Conservation (phyloP, 92 coral and sea anemone species). For the Scolanthus callimorphus region DNA sequence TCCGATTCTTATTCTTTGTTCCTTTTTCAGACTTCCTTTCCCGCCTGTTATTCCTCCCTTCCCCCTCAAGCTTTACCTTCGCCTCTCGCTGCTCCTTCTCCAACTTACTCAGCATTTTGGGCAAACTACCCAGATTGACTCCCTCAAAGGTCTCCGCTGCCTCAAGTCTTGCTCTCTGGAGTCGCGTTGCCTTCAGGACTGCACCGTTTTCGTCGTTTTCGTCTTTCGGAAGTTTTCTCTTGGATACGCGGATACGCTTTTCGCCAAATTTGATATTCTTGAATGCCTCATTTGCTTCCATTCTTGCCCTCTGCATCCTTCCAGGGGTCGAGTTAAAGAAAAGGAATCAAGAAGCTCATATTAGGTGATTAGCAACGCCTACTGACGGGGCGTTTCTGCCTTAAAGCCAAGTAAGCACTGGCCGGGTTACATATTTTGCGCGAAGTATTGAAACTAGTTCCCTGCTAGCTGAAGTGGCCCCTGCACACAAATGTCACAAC, state of each 20-base stretch:
- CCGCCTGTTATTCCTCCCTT: too few species aligned
- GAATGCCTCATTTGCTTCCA: constrained; percentile 63
- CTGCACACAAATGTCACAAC: too few species aligned
- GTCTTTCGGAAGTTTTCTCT: constrained; percentile 15
- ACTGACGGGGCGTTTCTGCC: too few species aligned
- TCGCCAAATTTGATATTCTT: constrained; percentile 51
- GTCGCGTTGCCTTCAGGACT: constrained; percentile 39
- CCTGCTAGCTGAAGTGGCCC: too few species aligned
- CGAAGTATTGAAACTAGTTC: too few species aligned
- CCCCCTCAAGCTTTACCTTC: background rate
- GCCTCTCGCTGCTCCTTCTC: constrained; percentile 22
- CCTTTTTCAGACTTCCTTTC: background rate
- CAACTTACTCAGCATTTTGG: constrained; percentile 21
- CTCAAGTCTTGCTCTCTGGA: constrained; percentile 52
- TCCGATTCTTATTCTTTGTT: too few species aligned
- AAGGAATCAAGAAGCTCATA: too few species aligned
- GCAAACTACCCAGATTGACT: constrained; percentile 28
- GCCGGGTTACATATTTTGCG: too few species aligned
- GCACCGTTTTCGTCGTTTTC: constrained; percentile 2
- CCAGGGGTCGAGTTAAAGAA: too few species aligned
- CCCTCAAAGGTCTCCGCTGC: constrained; percentile 56
- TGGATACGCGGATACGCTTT: constrained; percentile 11
- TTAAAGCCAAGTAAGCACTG: too few species aligned
- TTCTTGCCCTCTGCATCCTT: constrained; percentile 75
- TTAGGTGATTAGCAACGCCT: too few species aligned